Conservation (phyloP, 1,140 invertebrate genomes). For the Nylanderia fulva region DNA sequence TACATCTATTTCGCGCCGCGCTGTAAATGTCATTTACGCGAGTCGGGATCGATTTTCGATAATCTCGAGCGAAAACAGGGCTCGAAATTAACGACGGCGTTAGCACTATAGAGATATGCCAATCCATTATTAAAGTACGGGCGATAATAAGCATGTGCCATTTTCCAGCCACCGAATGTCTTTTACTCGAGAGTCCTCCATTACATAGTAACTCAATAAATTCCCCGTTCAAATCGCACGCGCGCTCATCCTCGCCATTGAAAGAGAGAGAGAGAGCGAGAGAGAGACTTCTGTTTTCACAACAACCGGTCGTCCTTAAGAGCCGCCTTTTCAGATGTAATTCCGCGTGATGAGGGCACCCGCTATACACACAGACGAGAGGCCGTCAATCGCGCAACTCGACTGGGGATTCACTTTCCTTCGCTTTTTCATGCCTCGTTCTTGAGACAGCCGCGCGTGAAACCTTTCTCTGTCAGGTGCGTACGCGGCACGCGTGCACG, state of each 20-base stretch:
- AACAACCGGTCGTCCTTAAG: slow-evolving; percentile 70
- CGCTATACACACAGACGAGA: slow-evolving; percentile 40
- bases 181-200: slow-evolving; percentile 52
- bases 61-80: slow-evolving; percentile 23
- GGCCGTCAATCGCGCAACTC: slow-evolving; percentile 37
- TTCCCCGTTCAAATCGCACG: slow-evolving; percentile 58
- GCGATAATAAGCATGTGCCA: slow-evolving; percentile 39
- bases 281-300: slow-evolving; percentile 66
- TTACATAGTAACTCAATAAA: slow-evolving; percentile 67
- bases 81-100: slow-evolving; percentile 26
- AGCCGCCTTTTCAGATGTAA: slow-evolving; percentile 66
- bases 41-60: slow-evolving; percentile 37
- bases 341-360: slow-evolving; percentile 62
- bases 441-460: background rate
- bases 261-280: background rate
- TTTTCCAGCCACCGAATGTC: slow-evolving; percentile 32
- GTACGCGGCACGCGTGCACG: background rate
- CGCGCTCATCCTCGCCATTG: slow-evolving; percentile 17
- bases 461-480: slow-evolving; percentile 22
- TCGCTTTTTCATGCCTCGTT: slow-evolving; percentile 29
- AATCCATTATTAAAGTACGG: slow-evolving; percentile 26
- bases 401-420: slow-evolving; percentile 46
- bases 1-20: slow-evolving; percentile 14
- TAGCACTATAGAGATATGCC: background rate
- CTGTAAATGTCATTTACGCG: slow-evolving; percentile 15